phyloP scores from a whole-genome alignment of 2,113 vertebrate genomes.

The Calidris pugnax region DNA sequence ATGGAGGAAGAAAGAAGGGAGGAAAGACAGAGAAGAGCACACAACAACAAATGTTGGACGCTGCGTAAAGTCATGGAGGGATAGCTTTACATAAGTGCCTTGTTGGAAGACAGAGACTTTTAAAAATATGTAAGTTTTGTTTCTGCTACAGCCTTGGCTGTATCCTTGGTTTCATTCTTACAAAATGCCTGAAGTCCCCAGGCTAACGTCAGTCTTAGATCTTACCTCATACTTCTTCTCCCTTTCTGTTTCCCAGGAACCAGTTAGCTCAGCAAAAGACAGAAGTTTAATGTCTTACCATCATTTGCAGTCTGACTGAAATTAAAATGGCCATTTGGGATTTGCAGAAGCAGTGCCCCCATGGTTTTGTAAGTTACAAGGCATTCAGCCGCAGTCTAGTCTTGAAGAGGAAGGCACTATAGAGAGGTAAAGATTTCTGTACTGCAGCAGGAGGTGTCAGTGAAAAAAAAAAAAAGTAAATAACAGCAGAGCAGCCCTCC shows the following conservation, averaged over 20 bases:
- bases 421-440: constrained; percentile 2
- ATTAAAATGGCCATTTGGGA: not conserved
- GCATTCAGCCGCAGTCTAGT: not conserved
- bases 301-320: not conserved
- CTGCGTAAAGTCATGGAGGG: not conserved
- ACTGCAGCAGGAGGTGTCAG: not conserved
- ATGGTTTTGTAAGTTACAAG: not conserved
- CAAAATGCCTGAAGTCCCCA: not conserved
- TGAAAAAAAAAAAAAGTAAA: not conserved
- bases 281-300: not conserved
- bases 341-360: not conserved
- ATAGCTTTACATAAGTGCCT: not conserved
- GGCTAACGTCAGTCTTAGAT: not conserved
- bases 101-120: not conserved
- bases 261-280: not conserved
- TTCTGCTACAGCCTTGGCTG: not conserved
- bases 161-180: not conserved
- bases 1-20: not conserved
- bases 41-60: not conserved
- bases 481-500: not conserved
- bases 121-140: not conserved
- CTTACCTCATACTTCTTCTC: not conserved
- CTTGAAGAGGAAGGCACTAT: not conserved
- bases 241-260: not conserved
- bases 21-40: not conserved